Percentiles rank a stretch among this genome's conserved stretches.
phyloP scores from a whole-genome alignment of 2,113 vertebrate genomes.

The Brachirus orientalis region DNA sequence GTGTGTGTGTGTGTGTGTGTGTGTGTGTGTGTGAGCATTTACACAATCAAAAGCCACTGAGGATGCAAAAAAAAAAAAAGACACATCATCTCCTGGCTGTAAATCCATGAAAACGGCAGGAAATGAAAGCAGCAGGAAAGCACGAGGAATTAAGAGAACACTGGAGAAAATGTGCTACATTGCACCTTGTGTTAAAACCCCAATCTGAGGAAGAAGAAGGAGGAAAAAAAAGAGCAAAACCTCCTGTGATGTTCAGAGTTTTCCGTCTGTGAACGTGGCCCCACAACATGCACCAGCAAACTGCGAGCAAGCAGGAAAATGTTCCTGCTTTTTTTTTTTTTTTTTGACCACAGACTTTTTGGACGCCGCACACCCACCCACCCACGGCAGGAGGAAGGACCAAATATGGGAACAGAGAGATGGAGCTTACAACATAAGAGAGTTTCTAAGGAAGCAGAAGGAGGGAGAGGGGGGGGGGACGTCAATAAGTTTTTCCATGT shows the following conservation, averaged over 20 bases:
- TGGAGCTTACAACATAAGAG: constrained; percentile 51
- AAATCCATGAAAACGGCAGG: constrained; percentile 24
- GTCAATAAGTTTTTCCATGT: constrained; percentile 72
- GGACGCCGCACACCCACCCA: constrained; percentile 54
- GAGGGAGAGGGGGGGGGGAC: constrained; percentile 31
- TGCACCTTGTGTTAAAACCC: constrained; percentile 47
- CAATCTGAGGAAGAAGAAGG: background rate
- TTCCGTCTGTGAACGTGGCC: constrained; percentile 38
- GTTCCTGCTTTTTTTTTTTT: constrained; percentile 37
- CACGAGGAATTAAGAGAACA: constrained; percentile 20
- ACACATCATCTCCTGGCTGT: constrained; percentile 12
- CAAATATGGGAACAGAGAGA: constrained; percentile 62
- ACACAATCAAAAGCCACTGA: constrained; percentile 41
- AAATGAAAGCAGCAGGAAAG: constrained; percentile 33
- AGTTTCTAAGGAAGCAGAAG: constrained; percentile 56
- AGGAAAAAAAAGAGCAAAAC: background rate
- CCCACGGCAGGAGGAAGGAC: constrained; percentile 49
- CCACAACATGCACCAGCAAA: constrained; percentile 40
- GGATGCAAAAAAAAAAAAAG: constrained; percentile 20
- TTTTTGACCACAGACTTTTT: constrained; percentile 58
- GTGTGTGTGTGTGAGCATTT: constrained; percentile 44
- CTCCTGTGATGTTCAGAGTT: constrained; percentile 38
- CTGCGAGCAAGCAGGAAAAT: constrained; percentile 57
- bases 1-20: constrained; percentile 48
- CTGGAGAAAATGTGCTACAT: constrained; percentile 25